Percentiles rank a stretch among this genome's conserved stretches.
phyloP scores from a whole-genome alignment of 2,888 invertebrate species.

The Acutogordius australiensis region DNA sequence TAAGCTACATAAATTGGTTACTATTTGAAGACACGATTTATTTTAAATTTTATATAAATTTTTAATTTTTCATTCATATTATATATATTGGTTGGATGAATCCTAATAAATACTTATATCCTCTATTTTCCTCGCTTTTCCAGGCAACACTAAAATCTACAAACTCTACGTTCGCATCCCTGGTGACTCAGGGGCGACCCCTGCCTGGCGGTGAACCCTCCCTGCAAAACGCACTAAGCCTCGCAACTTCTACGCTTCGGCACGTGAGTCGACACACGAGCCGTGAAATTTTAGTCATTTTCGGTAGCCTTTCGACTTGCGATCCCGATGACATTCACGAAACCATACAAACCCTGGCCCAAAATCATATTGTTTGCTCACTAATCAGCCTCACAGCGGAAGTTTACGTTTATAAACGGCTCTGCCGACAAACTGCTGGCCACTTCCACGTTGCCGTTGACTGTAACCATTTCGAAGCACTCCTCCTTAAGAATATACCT shows the following conservation, averaged over 20 bases:
- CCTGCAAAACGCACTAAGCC: constrained; percentile 66
- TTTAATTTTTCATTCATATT: no score
- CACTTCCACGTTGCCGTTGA: constrained; percentile 12
- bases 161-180: no score
- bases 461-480: background rate
- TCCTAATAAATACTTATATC: no score
- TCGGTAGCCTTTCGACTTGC: constrained; percentile 76
- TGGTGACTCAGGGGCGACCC: no score
- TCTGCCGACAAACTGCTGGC: constrained; percentile 50
- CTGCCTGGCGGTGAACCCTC: constrained; percentile 62
- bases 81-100: no score
- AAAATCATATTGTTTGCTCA: constrained; percentile 56
- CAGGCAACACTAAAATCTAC: no score
- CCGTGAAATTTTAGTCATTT: constrained; percentile 58
- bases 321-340: constrained; percentile 67
- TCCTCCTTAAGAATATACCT: background rate
- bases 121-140: no score
- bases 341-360: constrained; percentile 48
- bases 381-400: constrained; percentile 82
- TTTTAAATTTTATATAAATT: no score
- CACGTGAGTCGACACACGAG: constrained; percentile 76
- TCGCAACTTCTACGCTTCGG: constrained; percentile 49
- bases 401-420: constrained; percentile 53
- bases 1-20: no score
- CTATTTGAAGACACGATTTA: no score